Evolutionary conservation across 2,888 invertebrate species (phyloP).

Genomic region (Leptinotarsa rubiginosa): DNA sequence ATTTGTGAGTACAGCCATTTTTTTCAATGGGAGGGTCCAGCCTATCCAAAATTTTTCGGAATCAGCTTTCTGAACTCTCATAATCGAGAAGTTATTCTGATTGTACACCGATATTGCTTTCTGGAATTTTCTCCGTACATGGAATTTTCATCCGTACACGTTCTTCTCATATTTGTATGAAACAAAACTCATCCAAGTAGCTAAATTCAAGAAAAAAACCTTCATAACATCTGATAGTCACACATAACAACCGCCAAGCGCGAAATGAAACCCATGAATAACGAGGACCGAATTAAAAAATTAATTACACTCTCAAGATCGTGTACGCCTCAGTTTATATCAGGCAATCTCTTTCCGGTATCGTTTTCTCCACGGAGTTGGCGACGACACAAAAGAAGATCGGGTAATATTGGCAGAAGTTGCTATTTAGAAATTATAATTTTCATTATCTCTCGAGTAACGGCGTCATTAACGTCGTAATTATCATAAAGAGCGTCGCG

Average conservation of each 20-base stretch:
- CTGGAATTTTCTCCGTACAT: too few relatives aligned
- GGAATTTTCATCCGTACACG: too few relatives aligned
- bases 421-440: conserved; percentile 58
- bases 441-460: conserved; percentile 61
- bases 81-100: too few relatives aligned
- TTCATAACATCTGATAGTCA: background rate
- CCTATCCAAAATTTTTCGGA: too few relatives aligned
- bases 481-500: conserved; percentile 55
- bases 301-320: conserved; percentile 34
- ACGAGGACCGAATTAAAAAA: conserved; percentile 28
- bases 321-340: conserved; percentile 30
- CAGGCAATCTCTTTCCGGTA: conserved; percentile 37
- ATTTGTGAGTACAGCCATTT: too few relatives aligned
- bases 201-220: too few relatives aligned
- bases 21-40: too few relatives aligned
- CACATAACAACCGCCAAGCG: background rate
- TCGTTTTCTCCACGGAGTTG: conserved; percentile 42
- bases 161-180: too few relatives aligned
- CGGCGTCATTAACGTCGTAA: conserved; percentile 60
- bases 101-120: too few relatives aligned
- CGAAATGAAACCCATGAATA: conserved; percentile 16
- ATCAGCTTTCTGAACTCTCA: too few relatives aligned
- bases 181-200: too few relatives aligned
- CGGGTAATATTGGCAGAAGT: conserved; percentile 48
- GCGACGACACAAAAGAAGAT: conserved; percentile 43